A percentile compares a stretch with the other conserved stretches of the same genome.
These are phyloP conservation scores for Toxonevra muliebris DNA, from an alignment of 2,888 invertebrate genomes.

Conservation along the genomic window DNA sequence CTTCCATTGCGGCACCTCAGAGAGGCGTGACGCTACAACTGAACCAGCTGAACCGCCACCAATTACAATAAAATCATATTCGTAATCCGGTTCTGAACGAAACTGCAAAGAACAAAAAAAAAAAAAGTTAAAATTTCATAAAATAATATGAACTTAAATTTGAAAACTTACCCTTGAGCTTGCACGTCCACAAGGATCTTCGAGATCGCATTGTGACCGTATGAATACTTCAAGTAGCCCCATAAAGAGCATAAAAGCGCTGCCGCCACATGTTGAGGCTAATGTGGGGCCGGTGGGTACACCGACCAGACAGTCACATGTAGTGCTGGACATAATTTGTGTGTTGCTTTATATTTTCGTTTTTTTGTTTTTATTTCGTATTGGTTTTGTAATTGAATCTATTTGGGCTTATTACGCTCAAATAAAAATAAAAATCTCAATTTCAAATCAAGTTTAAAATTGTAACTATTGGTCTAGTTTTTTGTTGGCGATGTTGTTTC, in stretches of 20 bases:
- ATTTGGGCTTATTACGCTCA: no score
- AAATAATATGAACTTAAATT: not conserved
- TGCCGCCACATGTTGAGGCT: constrained; percentile 85
- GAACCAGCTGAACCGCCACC: constrained; percentile 65
- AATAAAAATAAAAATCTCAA: no score
- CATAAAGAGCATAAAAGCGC: constrained; percentile 90
- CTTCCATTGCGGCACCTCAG: constrained; percentile 64
- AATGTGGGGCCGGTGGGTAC: constrained; percentile 83
- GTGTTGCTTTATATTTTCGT: not conserved
- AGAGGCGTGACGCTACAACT: constrained; percentile 63
- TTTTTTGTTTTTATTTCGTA: not conserved
- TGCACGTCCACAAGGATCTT: constrained; percentile 85
- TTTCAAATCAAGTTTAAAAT: no score
- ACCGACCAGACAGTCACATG: constrained; percentile 83
- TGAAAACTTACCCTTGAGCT: constrained; percentile 65
- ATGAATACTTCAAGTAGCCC: constrained; percentile 86
- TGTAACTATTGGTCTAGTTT: no score
- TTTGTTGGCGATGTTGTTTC: no score
- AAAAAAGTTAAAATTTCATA: constrained; percentile 4
- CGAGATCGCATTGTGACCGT: constrained; percentile 85
- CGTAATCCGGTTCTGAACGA: constrained; percentile 63
- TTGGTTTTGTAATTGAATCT: not conserved
- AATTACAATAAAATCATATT: constrained; percentile 65
- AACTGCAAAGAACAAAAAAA: constrained; percentile 48
- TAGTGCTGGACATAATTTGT: constrained; percentile 36